Percentiles rank a stretch among this genome's conserved stretches.
Evolutionary conservation across 2,888 invertebrate species (phyloP).

Genomic region (Athetis lepigone): DNA sequence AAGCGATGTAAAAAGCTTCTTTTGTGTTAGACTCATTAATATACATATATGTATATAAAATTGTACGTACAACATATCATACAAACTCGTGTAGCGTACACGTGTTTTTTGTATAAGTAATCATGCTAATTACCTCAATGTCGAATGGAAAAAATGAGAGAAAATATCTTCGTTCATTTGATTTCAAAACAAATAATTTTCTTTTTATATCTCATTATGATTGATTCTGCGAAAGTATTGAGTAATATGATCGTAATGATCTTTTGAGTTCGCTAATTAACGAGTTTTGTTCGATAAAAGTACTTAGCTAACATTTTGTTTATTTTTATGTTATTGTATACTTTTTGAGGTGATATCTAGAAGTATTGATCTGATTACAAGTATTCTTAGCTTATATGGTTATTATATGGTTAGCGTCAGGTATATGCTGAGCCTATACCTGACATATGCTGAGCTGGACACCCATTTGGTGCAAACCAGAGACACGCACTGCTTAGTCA

Average conservation of each 20-base stretch:
- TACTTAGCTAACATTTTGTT: no score
- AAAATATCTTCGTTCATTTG: slow-evolving; percentile 28
- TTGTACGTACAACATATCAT: slow-evolving; percentile 18
- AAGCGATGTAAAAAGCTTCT: slow-evolving; percentile 17
- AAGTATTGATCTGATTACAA: no score
- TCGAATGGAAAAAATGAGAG: slow-evolving; percentile 23
- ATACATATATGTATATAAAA: no score
- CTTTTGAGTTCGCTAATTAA: not conserved
- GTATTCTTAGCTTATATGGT: no score
- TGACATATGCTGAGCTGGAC: no score
- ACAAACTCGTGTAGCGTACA: slow-evolving; percentile 2
- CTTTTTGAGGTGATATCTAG: no score
- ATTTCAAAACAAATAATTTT: slow-evolving; percentile 20
- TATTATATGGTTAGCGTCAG: no score
- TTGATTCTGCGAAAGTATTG: not conserved
- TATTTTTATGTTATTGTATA: not conserved
- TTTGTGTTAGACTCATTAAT: slow-evolving; percentile 47
- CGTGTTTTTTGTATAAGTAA: slow-evolving; percentile 46
- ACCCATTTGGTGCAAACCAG: no score
- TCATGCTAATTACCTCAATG: slow-evolving; percentile 46
- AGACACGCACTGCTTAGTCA: no score
- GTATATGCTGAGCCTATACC: no score
- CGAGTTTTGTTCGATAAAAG: no score
- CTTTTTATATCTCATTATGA: slow-evolving; percentile 6
- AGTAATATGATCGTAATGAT: not conserved